A percentile compares a stretch with the other conserved stretches of the same genome.
Conservation (phyloP, 2,797 vertebrate genomes). For the Telmatherina bonti region DNA sequence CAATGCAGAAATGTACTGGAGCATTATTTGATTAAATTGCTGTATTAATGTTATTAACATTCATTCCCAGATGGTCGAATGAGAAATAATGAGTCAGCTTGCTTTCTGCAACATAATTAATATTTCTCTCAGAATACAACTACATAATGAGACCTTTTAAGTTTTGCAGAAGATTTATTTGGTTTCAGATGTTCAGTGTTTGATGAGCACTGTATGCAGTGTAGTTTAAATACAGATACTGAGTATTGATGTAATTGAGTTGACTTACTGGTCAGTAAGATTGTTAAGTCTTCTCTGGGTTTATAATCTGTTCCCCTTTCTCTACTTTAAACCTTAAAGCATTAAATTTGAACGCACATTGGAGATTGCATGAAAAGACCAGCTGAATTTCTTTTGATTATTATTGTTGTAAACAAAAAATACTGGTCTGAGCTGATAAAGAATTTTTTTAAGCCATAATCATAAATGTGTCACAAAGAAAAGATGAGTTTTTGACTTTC, state of each 20-base stretch:
- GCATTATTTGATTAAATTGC: neutral
- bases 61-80: neutral
- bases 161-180: neutral
- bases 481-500: neutral
- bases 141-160: neutral
- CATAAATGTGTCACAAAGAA: neutral
- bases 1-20: neutral
- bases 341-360: neutral
- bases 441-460: neutral
- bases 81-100: neutral
- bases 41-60: neutral
- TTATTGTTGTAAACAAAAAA: neutral
- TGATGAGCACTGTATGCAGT: neutral
- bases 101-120: neutral
- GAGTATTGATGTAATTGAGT: conserved; percentile 34
- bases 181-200: conserved; percentile 17
- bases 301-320: neutral
- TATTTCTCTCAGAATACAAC: neutral
- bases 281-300: neutral
- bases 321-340: neutral
- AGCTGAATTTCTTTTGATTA: neutral
- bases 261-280: conserved; percentile 48
- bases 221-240: conserved; percentile 8
- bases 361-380: neutral
- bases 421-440: neutral